These are phyloP conservation scores for Tetragnatha montana DNA, from an alignment of 2,888 invertebrate genomes.

Conservation along the genomic window DNA sequence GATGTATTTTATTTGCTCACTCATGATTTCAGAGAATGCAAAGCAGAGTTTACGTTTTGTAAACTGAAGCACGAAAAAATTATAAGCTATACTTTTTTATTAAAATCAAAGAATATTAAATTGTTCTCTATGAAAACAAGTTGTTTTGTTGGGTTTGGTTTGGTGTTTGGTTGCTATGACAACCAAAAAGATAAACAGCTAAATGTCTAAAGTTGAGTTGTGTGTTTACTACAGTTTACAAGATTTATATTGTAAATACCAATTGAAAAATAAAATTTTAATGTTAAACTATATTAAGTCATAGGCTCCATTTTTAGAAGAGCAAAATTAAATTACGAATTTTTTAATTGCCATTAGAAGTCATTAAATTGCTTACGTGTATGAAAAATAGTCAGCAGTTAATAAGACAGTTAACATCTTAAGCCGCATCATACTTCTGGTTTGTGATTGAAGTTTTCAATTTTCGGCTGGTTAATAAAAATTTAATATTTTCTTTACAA, in stretches of 20 bases:
- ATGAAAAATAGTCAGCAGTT: neutral
- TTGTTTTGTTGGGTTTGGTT: neutral
- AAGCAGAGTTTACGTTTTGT: neutral
- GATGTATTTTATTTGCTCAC: conserved; percentile 78
- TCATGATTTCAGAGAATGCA: conserved; percentile 74
- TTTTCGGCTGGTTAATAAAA: neutral
- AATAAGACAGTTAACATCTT: neutral
- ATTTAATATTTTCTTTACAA: conserved; percentile 4
- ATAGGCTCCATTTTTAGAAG: neutral
- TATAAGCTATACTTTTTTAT: neutral
- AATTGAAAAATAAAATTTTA: too few relatives aligned
- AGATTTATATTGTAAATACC: too few relatives aligned
- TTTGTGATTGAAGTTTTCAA: neutral
- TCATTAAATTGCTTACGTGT: neutral
- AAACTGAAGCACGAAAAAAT: neutral
- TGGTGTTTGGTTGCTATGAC: conserved; percentile 7
- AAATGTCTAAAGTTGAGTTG: conserved; percentile 3
- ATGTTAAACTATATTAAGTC: too few relatives aligned
- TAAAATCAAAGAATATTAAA: neutral
- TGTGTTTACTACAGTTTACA: neutral
- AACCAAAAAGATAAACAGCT: neutral
- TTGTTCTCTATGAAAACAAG: neutral
- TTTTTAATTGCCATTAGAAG: too few relatives aligned
- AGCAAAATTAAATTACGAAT: neutral
- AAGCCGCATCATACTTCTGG: conserved; percentile 48